These are phyloP conservation scores for Nothocercus julius DNA, from an alignment of 2,113 vertebrate species.

Conservation along the genomic window DNA sequence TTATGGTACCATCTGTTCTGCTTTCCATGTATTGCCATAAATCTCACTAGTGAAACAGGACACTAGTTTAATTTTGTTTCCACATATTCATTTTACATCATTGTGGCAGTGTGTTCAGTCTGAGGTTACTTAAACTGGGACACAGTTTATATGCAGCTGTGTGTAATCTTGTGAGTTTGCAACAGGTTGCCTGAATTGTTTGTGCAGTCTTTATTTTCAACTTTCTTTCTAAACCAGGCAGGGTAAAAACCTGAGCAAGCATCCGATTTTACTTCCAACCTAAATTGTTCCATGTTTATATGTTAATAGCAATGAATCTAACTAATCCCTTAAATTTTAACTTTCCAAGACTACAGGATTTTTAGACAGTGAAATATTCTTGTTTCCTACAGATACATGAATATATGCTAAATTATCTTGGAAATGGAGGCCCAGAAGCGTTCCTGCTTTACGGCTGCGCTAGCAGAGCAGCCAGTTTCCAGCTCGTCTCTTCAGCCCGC, in stretches of 20 bases:
- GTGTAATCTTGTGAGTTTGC: not conserved
- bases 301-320: not conserved
- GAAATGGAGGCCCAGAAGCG: constrained; percentile 71
- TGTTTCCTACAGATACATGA: constrained; percentile 6
- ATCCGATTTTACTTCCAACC: not conserved
- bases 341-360: not conserved
- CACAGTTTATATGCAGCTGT: not conserved
- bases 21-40: not conserved
- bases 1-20: not conserved
- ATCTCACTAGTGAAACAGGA: not conserved
- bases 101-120: not conserved
- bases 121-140: not conserved
- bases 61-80: not conserved
- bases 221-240: not conserved
- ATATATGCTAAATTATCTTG: not conserved
- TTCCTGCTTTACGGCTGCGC: not conserved
- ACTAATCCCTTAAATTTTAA: not conserved
- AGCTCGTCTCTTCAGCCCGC: not conserved
- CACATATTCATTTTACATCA: not conserved
- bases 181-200: not conserved
- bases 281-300: not conserved
- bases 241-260: not conserved
- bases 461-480: not conserved
- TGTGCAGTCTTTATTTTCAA: not conserved
- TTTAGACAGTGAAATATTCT: not conserved